Evolutionary conservation across 23 tunicate species (phyloP), one percentile per base, ranked within the genome.

Genomic region (Ascidia mentula): DNA sequence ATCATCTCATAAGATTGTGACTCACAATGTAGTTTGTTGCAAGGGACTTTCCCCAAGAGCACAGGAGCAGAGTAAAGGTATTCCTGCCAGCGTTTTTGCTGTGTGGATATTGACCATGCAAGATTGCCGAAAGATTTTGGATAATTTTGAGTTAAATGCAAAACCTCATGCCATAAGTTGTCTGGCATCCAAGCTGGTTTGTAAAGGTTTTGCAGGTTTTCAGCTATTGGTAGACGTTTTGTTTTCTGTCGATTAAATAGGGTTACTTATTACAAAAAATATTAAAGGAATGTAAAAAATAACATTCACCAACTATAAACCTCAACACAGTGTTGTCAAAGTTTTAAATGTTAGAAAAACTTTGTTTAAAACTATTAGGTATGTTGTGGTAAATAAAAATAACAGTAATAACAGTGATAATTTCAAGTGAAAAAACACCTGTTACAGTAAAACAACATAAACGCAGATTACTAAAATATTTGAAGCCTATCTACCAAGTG

Each of bases 21-120:
- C 97, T 72, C 20, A 91, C 97, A 79, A 34, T 74, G 77, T 36
- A 91, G 36, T 38, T 82, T 78, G 60, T 53, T 77, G 74, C 60
- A 77, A 24, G 97, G 97, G 26, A 83, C 89, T 37, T 78, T 87
- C 4, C 82, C 15, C 40, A 92, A 36, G 40, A 92, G 45, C 34
- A 92, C 86, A 1, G 97, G 91, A 1, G 85, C 46, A 0, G 82
- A 79, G 65, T 18, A 30, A 34, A 92, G 72, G 75, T 87, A 92
- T 83, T 92, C 97, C 69, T 83, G 69, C 97, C 97, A 92, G n/a
- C 81, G 78, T 46, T 82, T 77, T 30, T 82, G 83, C 37, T 87
- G 87, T 31, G 87, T 77, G 22, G 97, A 78, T 18, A 92, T 61
- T 26, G 97, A 92, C n/a, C 61, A 28, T 0, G 82, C 40, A 22